Percentiles rank a stretch among this genome's conserved stretches.
Evolutionary conservation across 1,140 invertebrate species (phyloP).

Genomic region (Temnothorax longispinosus): DNA sequence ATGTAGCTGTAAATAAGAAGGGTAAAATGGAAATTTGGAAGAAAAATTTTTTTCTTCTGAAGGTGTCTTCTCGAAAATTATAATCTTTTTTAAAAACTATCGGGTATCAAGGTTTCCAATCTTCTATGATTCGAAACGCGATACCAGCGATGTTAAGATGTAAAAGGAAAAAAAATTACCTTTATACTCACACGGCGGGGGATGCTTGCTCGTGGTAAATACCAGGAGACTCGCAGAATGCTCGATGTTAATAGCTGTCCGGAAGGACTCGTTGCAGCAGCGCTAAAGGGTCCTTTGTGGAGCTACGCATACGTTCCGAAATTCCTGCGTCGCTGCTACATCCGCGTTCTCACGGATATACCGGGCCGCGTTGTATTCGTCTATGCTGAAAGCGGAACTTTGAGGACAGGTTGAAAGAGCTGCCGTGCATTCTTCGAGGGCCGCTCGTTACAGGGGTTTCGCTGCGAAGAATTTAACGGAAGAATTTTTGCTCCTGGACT

Average conservation of each 20-base stretch:
- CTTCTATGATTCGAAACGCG: not conserved
- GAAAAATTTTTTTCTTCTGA: not conserved
- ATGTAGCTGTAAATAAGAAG: not conserved
- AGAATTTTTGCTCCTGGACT: conserved; percentile 47
- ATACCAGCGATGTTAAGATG: not conserved
- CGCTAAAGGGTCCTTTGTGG: conserved; percentile 58
- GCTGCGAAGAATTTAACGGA: conserved; percentile 45
- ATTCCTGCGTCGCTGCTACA: conserved; percentile 42
- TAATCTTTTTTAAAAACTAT: not conserved
- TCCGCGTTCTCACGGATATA: conserved; percentile 35
- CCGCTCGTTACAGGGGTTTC: conserved; percentile 27
- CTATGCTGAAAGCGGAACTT: conserved; percentile 46
- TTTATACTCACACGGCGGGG: not conserved
- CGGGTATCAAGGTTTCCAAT: not conserved
- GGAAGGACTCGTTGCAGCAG: conserved; percentile 49
- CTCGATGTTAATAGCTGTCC: conserved; percentile 53
- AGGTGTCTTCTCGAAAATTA: not conserved
- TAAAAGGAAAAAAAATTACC: conserved; percentile 14
- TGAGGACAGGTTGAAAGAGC: conserved; percentile 56
- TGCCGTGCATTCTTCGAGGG: conserved; percentile 48
- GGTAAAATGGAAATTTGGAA: not conserved
- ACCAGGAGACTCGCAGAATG: conserved; percentile 46
- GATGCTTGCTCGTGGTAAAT: conserved; percentile 25
- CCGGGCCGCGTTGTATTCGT: conserved; percentile 1
- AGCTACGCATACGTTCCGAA: conserved; percentile 49